Conservation (phyloP, 1,140 invertebrate genomes). For the Eciton burchellii region DNA sequence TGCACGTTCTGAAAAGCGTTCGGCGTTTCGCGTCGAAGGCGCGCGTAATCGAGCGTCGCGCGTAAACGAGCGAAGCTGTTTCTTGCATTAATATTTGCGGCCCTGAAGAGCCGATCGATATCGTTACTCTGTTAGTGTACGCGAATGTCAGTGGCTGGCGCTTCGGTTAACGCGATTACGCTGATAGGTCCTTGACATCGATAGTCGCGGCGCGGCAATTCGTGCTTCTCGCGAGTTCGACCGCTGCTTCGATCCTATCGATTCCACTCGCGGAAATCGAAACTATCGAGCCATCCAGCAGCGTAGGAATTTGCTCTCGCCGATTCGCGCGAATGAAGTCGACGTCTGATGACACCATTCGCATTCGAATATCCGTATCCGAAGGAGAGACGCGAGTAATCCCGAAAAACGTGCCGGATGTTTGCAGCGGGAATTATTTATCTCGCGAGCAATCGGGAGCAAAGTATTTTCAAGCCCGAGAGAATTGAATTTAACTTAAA, state of each 20-base stretch:
- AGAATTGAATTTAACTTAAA: constrained; percentile 2
- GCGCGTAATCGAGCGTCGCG: constrained; percentile 12
- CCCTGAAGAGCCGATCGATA: no score
- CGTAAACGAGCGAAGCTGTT: constrained; percentile 6
- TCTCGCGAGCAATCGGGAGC: neutral
- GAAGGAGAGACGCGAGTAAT: constrained; percentile 9
- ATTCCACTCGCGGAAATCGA: constrained; percentile 1
- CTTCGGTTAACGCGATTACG: constrained; percentile 52
- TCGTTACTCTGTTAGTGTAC: no score
- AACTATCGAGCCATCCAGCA: constrained; percentile 56
- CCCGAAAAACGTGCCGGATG: neutral
- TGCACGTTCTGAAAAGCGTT: no score
- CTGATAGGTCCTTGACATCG: constrained; percentile 58
- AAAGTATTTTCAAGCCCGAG: neutral
- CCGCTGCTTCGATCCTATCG: constrained; percentile 7
- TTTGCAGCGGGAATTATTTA: neutral
- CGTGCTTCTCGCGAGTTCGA: constrained; percentile 46
- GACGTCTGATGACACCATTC: constrained; percentile 37
- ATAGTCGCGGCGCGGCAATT: constrained; percentile 29
- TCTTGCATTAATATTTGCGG: constrained; percentile 13
- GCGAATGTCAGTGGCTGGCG: neutral
- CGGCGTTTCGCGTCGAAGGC: neutral
- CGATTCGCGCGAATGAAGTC: constrained; percentile 27
- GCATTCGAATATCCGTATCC: constrained; percentile 23
- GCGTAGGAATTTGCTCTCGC: constrained; percentile 46